Conservation (phyloP, 2,888 invertebrate genomes). For the Erpobdella octoculata region DNA sequence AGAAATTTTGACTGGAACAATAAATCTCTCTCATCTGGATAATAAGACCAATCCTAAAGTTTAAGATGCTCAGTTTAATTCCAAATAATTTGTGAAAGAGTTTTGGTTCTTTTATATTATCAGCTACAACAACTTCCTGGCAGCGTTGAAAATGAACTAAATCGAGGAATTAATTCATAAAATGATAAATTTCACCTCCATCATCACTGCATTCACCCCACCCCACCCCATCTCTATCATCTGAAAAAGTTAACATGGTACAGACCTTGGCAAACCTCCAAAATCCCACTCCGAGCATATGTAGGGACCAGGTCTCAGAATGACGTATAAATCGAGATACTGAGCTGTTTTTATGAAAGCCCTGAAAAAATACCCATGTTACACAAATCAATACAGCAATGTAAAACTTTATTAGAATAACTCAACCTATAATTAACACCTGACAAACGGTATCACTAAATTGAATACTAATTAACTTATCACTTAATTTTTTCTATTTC, state of each 20-base stretch:
- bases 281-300: conserved; percentile 52
- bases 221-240: neutral
- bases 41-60: too few species aligned
- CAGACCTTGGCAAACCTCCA: conserved; percentile 50
- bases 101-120: too few species aligned
- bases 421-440: neutral
- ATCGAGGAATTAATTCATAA: too few species aligned
- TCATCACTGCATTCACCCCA: neutral
- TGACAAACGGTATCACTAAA: neutral
- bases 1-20: too few species aligned
- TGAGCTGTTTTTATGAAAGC: conserved; percentile 45
- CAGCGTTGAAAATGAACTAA: too few species aligned
- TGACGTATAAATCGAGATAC: conserved; percentile 46
- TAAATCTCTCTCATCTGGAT: too few species aligned
- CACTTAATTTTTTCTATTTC: neutral
- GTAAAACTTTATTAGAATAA: too few species aligned
- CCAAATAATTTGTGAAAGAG: too few species aligned
- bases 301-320: conserved; percentile 50
- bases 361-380: conserved; percentile 38
- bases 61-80: too few species aligned
- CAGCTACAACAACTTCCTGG: too few species aligned
- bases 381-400: too few species aligned
- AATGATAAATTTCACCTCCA: too few species aligned
- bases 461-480: neutral
- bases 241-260: conserved; percentile 1